Percentiles rank a stretch among this genome's conserved stretches.
phyloP scores from a whole-genome alignment of 2,113 vertebrate genomes.

The Eurypyga helias region DNA sequence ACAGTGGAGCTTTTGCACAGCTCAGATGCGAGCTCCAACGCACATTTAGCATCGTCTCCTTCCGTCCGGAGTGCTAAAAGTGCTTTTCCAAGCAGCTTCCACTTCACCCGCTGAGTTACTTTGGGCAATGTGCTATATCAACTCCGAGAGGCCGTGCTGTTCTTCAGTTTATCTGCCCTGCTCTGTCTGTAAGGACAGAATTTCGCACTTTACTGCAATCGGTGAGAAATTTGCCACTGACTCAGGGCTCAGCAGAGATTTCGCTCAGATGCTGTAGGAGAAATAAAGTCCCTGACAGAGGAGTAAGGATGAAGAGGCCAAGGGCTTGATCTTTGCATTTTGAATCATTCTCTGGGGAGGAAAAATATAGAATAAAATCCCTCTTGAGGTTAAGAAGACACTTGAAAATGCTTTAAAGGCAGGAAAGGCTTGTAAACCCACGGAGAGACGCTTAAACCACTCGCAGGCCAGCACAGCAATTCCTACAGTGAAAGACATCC shows the following conservation, averaged over 20 bases:
- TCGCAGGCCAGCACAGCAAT: neutral
- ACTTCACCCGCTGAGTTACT: neutral
- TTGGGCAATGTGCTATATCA: accelerated
- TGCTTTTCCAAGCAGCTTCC: neutral
- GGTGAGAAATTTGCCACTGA: neutral
- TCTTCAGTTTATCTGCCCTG: neutral
- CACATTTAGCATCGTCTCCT: neutral
- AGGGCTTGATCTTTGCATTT: neutral
- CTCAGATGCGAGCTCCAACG: neutral
- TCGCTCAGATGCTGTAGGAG: neutral
- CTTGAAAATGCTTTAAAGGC: neutral
- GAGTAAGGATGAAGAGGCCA: neutral
- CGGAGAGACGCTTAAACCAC: neutral
- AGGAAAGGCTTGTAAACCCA: neutral
- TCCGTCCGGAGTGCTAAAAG: neutral
- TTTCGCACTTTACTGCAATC: neutral
- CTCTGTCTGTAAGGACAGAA: neutral
- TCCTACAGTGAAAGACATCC: neutral
- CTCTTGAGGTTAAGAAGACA: neutral
- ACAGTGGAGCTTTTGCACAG: accelerated
- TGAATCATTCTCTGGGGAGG: neutral
- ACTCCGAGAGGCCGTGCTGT: neutral
- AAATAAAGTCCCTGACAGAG: neutral
- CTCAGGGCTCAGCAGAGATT: neutral
- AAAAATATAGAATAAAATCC: neutral